These are phyloP conservation scores for Falco punctatus DNA, from an alignment of 2,113 vertebrate genomes.

Conservation along the genomic window DNA sequence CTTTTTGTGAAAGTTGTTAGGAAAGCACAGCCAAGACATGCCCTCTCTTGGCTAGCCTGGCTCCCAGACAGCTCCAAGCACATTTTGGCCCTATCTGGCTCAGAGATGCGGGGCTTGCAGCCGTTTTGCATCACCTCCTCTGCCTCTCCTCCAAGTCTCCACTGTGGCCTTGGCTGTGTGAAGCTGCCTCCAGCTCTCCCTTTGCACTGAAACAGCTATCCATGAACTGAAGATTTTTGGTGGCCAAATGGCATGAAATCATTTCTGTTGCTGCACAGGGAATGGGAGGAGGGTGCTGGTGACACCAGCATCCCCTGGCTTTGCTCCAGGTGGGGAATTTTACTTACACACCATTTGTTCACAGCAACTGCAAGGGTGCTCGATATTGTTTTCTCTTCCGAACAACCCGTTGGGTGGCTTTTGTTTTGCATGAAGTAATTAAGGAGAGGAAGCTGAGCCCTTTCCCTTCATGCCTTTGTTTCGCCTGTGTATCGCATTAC, in stretches of 20 bases:
- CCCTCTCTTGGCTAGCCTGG: background rate
- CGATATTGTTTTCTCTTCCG: constrained; percentile 30
- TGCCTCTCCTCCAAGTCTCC: background rate
- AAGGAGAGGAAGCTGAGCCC: constrained; percentile 57
- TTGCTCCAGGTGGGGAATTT: background rate
- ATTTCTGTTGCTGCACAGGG: background rate
- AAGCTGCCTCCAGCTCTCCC: background rate
- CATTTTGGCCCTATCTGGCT: background rate
- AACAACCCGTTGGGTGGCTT: background rate
- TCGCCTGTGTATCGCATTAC: constrained; percentile 43
- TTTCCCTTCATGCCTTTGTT: constrained; percentile 59
- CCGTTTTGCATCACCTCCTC: background rate
- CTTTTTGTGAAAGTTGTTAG: background rate
- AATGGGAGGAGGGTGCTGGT: background rate
- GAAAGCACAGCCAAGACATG: background rate
- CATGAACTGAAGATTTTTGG: background rate
- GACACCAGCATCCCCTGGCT: background rate
- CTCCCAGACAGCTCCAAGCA: background rate
- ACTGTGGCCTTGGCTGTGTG: background rate
- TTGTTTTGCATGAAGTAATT: constrained; percentile 41
- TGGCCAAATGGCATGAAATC: background rate
- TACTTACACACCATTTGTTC: background rate
- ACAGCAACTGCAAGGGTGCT: background rate
- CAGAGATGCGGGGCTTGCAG: background rate
- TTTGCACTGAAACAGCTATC: background rate